These are phyloP conservation scores for Vespertilio murinus DNA, from an alignment of 2,797 vertebrate genomes.

Conservation along the genomic window DNA sequence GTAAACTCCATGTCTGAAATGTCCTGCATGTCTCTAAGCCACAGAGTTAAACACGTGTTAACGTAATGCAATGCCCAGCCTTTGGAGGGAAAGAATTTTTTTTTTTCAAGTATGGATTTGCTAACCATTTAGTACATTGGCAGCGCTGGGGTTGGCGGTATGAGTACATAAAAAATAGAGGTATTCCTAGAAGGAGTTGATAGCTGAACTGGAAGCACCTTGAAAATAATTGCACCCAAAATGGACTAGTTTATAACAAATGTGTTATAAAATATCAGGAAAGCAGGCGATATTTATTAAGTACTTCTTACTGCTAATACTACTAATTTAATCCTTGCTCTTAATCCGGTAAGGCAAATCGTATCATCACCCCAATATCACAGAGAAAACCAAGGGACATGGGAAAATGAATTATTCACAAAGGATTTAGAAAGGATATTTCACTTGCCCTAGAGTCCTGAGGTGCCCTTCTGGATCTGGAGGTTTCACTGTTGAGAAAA, in stretches of 20 bases:
- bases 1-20: neutral
- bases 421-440: neutral
- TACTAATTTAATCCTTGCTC: neutral
- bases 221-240: neutral
- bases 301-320: neutral
- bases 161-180: neutral
- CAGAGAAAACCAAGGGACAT: neutral
- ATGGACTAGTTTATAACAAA: neutral
- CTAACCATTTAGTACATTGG: neutral
- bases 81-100: neutral
- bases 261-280: neutral
- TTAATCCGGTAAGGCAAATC: neutral
- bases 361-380: neutral
- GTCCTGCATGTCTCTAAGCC: neutral
- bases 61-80: conserved; percentile 16
- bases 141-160: neutral
- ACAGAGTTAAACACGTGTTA: neutral
- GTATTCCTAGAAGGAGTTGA: neutral
- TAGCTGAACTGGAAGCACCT: neutral
- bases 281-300: neutral
- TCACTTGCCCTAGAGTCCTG: neutral
- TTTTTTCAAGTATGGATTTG: neutral
- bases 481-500: neutral
- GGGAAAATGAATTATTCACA: neutral
- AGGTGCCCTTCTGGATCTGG: neutral